Evolutionary conservation across 2,888 invertebrate genomes (phyloP).

Genomic region (Willowsia nigromaculata): DNA sequence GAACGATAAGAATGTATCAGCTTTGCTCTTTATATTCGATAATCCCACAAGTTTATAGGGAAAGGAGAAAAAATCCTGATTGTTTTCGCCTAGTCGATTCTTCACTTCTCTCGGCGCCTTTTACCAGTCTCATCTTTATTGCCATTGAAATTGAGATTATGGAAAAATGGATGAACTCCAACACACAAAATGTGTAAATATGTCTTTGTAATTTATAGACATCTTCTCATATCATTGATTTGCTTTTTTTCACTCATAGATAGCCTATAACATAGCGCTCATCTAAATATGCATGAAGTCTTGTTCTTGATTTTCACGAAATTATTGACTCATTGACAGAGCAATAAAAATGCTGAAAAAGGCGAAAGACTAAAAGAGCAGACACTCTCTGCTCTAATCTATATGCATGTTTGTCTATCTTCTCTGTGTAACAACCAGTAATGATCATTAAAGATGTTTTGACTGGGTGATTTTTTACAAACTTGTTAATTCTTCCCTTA

Average conservation of each 20-base stretch:
- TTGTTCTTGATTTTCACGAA: constrained; percentile 20
- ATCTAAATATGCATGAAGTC: neutral
- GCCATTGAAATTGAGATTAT: constrained; percentile 9
- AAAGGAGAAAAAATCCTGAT: neutral
- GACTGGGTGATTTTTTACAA: constrained; percentile 39
- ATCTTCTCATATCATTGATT: constrained; percentile 4
- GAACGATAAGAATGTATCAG: neutral
- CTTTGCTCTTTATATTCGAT: neutral
- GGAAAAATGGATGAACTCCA: constrained; percentile 16
- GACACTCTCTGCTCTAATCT: too few species aligned
- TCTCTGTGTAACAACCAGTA: neutral
- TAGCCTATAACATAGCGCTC: neutral
- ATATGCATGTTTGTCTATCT: too few species aligned
- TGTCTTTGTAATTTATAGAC: constrained; percentile 19
- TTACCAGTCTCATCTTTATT: constrained; percentile 5
- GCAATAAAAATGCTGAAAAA: constrained; percentile 37
- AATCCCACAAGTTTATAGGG: neutral
- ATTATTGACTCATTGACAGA: constrained; percentile 61
- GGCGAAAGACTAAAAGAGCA: neutral
- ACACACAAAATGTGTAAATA: neutral
- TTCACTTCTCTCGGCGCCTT: neutral
- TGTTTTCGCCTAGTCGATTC: neutral
- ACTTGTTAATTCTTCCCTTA: constrained; percentile 20
- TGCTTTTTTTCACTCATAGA: neutral
- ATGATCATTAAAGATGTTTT: constrained; percentile 50